phyloP scores from a whole-genome alignment of 2,113 vertebrate species.

The Coregonus clupeaformis region DNA sequence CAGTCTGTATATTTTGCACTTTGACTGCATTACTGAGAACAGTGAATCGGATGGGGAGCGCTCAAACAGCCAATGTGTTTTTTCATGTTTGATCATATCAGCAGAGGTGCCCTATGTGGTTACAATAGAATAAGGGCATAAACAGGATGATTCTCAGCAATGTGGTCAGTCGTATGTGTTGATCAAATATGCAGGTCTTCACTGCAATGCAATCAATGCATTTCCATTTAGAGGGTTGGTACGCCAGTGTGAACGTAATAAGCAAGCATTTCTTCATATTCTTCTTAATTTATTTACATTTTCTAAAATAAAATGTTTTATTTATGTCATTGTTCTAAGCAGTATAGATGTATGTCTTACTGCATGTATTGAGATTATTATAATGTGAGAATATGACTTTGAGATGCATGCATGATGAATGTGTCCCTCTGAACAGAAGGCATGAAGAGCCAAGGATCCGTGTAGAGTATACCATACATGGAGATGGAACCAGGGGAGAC shows the following conservation, averaged over 20 bases:
- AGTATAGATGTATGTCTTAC: neutral
- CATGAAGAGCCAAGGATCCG: neutral
- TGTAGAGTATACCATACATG: neutral
- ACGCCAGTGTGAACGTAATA: slow-evolving; percentile 22
- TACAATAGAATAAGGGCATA: neutral
- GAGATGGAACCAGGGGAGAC: slow-evolving; percentile 47
- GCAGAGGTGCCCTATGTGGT: neutral
- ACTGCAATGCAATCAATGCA: slow-evolving; percentile 15
- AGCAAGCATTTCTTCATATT: neutral
- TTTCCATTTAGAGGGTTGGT: slow-evolving; percentile 19
- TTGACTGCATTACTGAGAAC: neutral
- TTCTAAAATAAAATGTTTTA: accelerated
- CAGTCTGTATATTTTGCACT: neutral
- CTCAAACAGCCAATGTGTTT: neutral
- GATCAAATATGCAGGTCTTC: neutral
- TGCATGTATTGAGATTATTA: neutral
- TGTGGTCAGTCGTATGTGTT: neutral
- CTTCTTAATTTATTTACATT: no score
- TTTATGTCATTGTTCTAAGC: neutral
- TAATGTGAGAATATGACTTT: slow-evolving; percentile 5
- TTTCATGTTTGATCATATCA: neutral
- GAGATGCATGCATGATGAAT: slow-evolving; percentile 8
- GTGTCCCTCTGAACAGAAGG: neutral
- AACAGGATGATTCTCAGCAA: neutral
- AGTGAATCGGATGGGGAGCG: neutral